These are phyloP conservation scores for Ceraclea dissimilis DNA, from an alignment of 2,888 invertebrate species.

Conservation along the genomic window DNA sequence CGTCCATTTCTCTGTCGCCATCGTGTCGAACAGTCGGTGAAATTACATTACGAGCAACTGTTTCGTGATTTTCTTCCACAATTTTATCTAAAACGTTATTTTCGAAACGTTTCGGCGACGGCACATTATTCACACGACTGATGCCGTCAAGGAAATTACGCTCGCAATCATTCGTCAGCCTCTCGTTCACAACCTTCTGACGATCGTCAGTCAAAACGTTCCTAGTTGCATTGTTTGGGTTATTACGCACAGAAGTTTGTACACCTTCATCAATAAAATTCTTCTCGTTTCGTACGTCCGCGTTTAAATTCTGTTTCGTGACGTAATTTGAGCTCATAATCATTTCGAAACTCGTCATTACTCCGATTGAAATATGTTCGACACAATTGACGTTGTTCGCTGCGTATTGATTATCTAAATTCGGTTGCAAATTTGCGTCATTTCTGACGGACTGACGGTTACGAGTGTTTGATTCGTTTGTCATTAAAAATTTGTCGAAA, in stretches of 20 bases:
- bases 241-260: too few relatives aligned
- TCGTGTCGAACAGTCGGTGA: neutral
- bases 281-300: too few relatives aligned
- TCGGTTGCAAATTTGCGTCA: neutral
- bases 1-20: neutral
- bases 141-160: conserved; percentile 44
- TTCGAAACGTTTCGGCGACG: neutral
- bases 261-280: neutral
- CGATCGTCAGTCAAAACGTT: too few relatives aligned
- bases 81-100: neutral
- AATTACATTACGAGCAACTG: too few relatives aligned
- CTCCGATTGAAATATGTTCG: conserved; percentile 54
- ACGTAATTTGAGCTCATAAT: conserved; percentile 43
- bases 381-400: conserved; percentile 14
- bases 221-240: too few relatives aligned
- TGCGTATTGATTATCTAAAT: too few relatives aligned
- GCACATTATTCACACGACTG: conserved; percentile 30
- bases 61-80: neutral
- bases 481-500: conserved; percentile 45
- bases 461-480: neutral
- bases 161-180: neutral
- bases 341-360: conserved; percentile 67
- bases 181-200: too few relatives aligned
- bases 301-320: too few relatives aligned
- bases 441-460: neutral